Conservation (phyloP, 2,113 vertebrate species). For the Actenoides hombroni region DNA sequence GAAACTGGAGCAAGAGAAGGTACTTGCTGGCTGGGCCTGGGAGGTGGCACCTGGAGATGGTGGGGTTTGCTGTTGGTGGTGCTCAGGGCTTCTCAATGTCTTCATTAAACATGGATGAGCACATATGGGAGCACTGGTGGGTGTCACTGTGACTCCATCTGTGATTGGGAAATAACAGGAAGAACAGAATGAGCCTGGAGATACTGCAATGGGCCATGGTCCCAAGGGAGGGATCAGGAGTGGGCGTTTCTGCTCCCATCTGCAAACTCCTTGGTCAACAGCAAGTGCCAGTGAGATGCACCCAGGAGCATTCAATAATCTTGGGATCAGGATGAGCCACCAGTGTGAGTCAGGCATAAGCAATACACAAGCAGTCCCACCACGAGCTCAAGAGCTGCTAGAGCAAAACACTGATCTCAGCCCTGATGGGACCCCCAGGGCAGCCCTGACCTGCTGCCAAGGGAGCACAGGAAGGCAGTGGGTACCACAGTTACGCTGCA, state of each 20-base stretch:
- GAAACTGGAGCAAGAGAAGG: background rate
- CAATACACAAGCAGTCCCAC: background rate
- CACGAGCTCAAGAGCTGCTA: background rate
- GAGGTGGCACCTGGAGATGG: too few species aligned
- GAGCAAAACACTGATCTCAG: background rate
- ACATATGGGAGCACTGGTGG: background rate
- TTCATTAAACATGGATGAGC: background rate
- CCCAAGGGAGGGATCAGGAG: background rate
- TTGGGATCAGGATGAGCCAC: background rate
- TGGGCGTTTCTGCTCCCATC: background rate
- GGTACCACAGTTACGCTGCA: background rate
- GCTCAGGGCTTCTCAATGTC: background rate
- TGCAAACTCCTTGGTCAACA: background rate
- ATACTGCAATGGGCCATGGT: background rate
- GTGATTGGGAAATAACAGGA: conserved; percentile 16
- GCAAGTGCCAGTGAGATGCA: background rate
- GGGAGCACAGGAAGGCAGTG: background rate
- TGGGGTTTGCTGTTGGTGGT: background rate
- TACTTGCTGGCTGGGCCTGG: background rate
- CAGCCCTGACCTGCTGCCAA: background rate
- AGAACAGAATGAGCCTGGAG: background rate
- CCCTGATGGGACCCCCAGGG: background rate
- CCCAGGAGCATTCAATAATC: background rate
- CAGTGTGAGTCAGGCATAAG: background rate
- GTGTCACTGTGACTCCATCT: background rate